These are phyloP conservation scores for Turritopsis rubra DNA, from an alignment of 30 jellyfish, hydroid and myxozoan species.

Conservation along the genomic window DNA sequence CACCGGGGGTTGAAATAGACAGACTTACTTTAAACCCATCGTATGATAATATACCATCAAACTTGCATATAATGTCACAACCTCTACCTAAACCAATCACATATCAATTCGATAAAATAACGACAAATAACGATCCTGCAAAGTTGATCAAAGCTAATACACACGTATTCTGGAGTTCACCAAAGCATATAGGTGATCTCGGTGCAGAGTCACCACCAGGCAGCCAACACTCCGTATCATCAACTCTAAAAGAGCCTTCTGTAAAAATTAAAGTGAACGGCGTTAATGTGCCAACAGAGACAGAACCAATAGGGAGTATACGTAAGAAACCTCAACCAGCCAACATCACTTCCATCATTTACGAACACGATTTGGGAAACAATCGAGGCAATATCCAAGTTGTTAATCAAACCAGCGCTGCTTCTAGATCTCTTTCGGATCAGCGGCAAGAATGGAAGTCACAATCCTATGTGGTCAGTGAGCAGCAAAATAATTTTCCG, in stretches of 20 bases:
- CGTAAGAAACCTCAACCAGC: slow-evolving; percentile 14
- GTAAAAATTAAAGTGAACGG: background rate
- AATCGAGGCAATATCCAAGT: background rate
- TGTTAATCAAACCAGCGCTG: background rate
- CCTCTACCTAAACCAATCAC: slow-evolving; percentile 13
- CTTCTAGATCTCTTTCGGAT: background rate
- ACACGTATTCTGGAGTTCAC: slow-evolving; percentile 26
- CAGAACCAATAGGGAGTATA: background rate
- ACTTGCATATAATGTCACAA: background rate
- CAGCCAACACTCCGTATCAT: background rate
- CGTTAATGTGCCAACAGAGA: background rate
- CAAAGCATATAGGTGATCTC: slow-evolving; percentile 25
- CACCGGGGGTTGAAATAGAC: background rate
- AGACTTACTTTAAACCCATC: background rate
- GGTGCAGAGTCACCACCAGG: slow-evolving; percentile 24
- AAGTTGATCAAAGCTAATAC: background rate
- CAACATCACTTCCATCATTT: background rate
- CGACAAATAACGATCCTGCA: slow-evolving; percentile 13
- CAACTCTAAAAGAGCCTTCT: background rate
- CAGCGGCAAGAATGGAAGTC: background rate
- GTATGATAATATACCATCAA: background rate
- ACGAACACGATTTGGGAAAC: slow-evolving; percentile 11
- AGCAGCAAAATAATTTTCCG: background rate
- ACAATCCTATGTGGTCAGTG: background rate
- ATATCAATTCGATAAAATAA: background rate